phyloP scores from a whole-genome alignment of 2,888 invertebrate species.

The Crocallis elinguaria region DNA sequence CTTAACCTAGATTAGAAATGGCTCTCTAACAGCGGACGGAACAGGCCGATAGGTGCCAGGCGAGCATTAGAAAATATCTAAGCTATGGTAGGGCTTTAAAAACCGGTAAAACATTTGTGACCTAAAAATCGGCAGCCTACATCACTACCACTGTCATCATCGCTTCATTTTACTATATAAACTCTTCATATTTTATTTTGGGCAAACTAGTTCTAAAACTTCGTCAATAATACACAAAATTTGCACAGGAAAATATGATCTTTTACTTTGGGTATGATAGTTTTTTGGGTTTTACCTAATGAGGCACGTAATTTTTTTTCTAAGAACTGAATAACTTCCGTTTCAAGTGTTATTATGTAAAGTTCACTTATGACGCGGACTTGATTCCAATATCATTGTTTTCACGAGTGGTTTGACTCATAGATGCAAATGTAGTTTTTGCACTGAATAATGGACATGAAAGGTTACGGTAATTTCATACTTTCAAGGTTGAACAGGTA shows the following conservation, averaged over 20 bases:
- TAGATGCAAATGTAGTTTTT: conserved; percentile 7
- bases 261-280: too few relatives aligned
- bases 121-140: too few relatives aligned
- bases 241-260: background rate
- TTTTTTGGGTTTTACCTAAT: conserved; percentile 25
- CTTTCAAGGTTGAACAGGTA: background rate
- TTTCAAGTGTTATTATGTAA: conserved; percentile 17
- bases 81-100: too few relatives aligned
- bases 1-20: too few relatives aligned
- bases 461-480: background rate
- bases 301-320: conserved; percentile 11
- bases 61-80: too few relatives aligned
- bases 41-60: too few relatives aligned
- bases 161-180: too few relatives aligned
- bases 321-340: conserved; percentile 22
- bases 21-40: too few relatives aligned
- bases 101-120: too few relatives aligned
- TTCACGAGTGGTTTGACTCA: background rate
- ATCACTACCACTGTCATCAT: too few relatives aligned
- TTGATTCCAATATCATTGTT: conserved; percentile 15
- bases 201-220: too few relatives aligned
- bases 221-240: background rate
- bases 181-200: too few relatives aligned
- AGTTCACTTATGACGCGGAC: conserved; percentile 15
- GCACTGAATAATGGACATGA: background rate